Evolutionary conservation across 1,140 invertebrate genomes (phyloP).

Genomic region (Drosophila fuyamai): DNA sequence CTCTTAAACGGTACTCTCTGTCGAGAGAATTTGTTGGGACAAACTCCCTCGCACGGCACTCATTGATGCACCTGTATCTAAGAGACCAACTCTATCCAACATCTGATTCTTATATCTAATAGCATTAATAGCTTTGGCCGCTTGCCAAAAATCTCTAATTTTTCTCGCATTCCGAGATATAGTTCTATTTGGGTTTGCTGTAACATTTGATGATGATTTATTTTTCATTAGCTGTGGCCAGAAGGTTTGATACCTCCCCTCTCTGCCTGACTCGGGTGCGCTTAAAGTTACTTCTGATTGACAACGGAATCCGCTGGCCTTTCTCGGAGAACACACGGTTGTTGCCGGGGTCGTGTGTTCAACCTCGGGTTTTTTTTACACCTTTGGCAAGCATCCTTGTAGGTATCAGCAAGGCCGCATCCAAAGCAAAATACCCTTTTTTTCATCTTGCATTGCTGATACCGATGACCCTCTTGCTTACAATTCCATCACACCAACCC

Average conservation of each 20-base stretch:
- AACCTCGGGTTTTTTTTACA: too few species aligned
- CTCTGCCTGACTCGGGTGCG: neutral
- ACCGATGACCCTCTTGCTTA: neutral
- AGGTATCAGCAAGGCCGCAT: neutral
- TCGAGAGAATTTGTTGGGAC: neutral
- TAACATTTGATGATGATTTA: too few species aligned
- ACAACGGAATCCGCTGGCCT: neutral
- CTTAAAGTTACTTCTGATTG: neutral
- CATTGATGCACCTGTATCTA: neutral
- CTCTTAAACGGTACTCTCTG: neutral
- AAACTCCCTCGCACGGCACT: neutral
- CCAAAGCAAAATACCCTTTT: neutral
- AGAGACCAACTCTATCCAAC: neutral
- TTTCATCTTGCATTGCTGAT: neutral
- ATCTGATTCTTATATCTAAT: neutral
- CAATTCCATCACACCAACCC: neutral
- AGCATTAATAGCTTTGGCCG: constrained; percentile 1
- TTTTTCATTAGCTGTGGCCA: too few species aligned
- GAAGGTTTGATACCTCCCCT: too few species aligned
- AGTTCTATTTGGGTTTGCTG: neutral
- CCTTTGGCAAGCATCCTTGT: too few species aligned
- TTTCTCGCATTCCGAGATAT: too few species aligned
- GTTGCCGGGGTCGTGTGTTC: too few species aligned
- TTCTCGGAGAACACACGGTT: neutral
- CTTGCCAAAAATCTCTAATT: neutral